Evolutionary conservation across 92 coral and sea anemone genomes (phyloP).

Genomic region (Siderastrea siderea): DNA sequence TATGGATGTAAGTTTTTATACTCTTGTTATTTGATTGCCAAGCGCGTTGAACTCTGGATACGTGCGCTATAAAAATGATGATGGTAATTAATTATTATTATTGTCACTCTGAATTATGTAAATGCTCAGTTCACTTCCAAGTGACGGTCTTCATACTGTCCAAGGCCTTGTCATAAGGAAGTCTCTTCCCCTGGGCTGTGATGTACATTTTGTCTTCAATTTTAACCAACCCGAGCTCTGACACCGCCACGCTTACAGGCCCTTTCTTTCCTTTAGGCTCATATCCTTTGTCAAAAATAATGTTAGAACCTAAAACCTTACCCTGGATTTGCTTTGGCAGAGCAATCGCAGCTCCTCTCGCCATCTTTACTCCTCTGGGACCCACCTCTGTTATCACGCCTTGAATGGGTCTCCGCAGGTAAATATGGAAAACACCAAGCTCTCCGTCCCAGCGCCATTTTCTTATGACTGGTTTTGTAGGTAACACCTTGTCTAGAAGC

Average conservation of each 20-base stretch:
- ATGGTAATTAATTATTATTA: too few relatives aligned
- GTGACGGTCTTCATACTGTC: slow-evolving; percentile 81
- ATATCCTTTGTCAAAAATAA: slow-evolving; percentile 80
- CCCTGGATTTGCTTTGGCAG: slow-evolving; percentile 90
- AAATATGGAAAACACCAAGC: slow-evolving; percentile 67
- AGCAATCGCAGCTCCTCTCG: slow-evolving; percentile 89
- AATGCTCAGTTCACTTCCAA: slow-evolving; percentile 70
- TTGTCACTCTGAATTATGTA: too few relatives aligned
- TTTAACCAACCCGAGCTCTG: slow-evolving; percentile 71
- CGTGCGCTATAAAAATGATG: too few relatives aligned
- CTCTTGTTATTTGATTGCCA: too few relatives aligned
- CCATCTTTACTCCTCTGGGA: slow-evolving; percentile 92
- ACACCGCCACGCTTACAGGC: slow-evolving; percentile 83
- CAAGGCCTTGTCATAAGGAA: slow-evolving; percentile 86
- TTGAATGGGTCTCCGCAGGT: slow-evolving; percentile 83
- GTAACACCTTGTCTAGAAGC: slow-evolving; percentile 83
- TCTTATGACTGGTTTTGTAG: slow-evolving; percentile 88
- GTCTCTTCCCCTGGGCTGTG: slow-evolving; percentile 82
- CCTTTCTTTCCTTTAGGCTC: slow-evolving; percentile 97
- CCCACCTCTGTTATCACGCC: slow-evolving; percentile 87
- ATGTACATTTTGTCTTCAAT: slow-evolving; percentile 78
- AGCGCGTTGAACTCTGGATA: too few relatives aligned
- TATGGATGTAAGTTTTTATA: too few relatives aligned
- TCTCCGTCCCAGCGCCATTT: slow-evolving; percentile 80
- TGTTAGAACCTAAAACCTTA: slow-evolving; percentile 26